Evolutionary conservation across 2,797 vertebrate species (phyloP), one percentile per base, ranked within the genome.

Genomic region (Tapera naevia): DNA sequence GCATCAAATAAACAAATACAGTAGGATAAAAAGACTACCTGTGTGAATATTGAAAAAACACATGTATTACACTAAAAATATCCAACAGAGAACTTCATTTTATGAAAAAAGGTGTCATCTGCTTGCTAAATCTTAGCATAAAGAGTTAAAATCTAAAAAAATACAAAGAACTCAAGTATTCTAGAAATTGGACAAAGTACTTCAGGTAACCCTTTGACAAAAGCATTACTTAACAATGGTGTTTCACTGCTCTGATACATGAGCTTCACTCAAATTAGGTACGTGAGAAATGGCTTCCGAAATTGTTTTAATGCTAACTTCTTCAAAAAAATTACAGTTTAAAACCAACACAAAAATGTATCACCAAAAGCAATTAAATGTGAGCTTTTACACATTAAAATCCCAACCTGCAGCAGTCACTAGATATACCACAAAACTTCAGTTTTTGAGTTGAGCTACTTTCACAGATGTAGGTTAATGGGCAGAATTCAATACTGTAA

Each of bases 311-410:
- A 21, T 7, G 4, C 17, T n/a, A 30, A 56, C 0, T 5, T 35
- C 53, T 70, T 56, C 0, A 86, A 64, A 51, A 66, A 53, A 46
- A 3, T 8, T 41, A 21, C 5, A 16, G 8, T 8, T 78, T 7
- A 53, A 64, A 80, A 58, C 0, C 6, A 25, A 27, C 14, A 54
- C 5, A 57, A 5, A 56, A 45, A 32, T 0, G 0, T 43, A 48
- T 23, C 9, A 56, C 1, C 5, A 57, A 56, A 83, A 54, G 5
- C 21, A 75, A 62, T 35, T 19, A 7, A 37, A 25, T 0, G 0
- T 24, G 21, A 57, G 21, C 11, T 25, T 64, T 54, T 17, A 41
- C 23, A 28, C 27, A 27, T 14, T 30, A 67, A 79, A 92, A 81
- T 16, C 41, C 32, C 64, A 84, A 25, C 13, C 57, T 46, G 10